phyloP scores from a whole-genome alignment of 2,888 invertebrate genomes.

The Tenthredo distinguenda region DNA sequence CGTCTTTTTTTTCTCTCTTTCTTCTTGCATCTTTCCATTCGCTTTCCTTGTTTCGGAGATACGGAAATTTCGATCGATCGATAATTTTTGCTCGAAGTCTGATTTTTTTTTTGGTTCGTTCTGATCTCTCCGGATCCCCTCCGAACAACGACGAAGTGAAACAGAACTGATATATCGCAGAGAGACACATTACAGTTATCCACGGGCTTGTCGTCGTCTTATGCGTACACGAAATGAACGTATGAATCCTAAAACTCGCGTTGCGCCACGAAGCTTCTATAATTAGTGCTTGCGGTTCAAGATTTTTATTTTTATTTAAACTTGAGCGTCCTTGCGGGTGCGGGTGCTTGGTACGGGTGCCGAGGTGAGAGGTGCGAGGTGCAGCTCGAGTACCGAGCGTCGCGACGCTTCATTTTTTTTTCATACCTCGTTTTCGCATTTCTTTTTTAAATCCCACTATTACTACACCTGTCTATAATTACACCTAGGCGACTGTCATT shows the following conservation, averaged over 20 bases:
- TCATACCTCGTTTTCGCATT: too few relatives aligned
- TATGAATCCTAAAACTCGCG: constrained; percentile 4
- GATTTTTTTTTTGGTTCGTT: too few relatives aligned
- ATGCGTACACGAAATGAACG: too few relatives aligned
- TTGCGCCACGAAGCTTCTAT: constrained; percentile 70
- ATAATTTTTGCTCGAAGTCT: too few relatives aligned
- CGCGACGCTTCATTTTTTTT: background rate
- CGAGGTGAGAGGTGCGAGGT: background rate
- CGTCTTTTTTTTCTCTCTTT: background rate
- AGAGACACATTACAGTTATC: background rate
- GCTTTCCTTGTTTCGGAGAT: too few relatives aligned
- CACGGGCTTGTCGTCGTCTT: too few relatives aligned
- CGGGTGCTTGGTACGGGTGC: background rate
- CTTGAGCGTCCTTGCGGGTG: constrained; percentile 75
- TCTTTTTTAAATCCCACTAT: background rate
- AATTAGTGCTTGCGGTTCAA: constrained; percentile 72
- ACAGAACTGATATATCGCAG: background rate
- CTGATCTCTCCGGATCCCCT: too few relatives aligned
- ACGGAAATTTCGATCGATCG: too few relatives aligned
- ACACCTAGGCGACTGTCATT: too few relatives aligned
- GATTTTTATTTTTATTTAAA: constrained; percentile 77
- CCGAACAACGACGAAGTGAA: background rate
- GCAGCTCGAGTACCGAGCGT: constrained; percentile 30
- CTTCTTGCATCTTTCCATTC: background rate
- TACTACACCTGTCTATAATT: background rate